Evolutionary conservation across 1,140 invertebrate species (phyloP), one percentile per base, ranked within the genome.

Genomic region (Drosophila leontia): DNA sequence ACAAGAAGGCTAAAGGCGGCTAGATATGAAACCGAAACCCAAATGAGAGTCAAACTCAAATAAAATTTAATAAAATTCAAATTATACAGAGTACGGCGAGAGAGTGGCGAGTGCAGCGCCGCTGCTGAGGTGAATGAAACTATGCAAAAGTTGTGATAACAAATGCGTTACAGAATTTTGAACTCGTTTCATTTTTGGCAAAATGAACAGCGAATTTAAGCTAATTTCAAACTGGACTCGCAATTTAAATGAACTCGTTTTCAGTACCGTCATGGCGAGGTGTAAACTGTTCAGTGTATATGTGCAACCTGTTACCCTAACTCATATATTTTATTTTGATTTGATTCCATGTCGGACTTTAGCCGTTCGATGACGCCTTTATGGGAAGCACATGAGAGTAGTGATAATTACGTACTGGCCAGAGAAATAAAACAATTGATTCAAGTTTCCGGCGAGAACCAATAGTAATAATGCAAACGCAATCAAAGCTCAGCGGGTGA

Each of bases 1-100:
- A 70, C 67, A 50, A 37, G 44, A 42, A 72, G 35, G 68, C 35
- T 17, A 72, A 70, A 35, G 19, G 19, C 45, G 13, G 45, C 23
- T 19, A 55, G 56, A 50, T 48, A 74, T 60, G 65, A 70, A 58
- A 58, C 64, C 53, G 29, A 64, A 56, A 35, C 23, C 59, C 37
- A 68, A 71, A 57, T 75, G 37, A 60, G 69, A 86, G 9, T 79
- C 39, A 64, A 82, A 88, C 62, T 72, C 51, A 39, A 80, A 80
- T 74, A 60, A 68, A 77, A 83, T 83, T 84, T 78, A 75, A 87
- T 87, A 82, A 76, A 72, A 87, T 72, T 62, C 51, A 76, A 76
- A 82, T 64, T 79, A 32, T 63, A 59, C 12, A 9, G 37, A 62
- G 19, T 19, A 29, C 32, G 29, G 68, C 42, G 15, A 41, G 35